These are phyloP conservation scores for Buceros bicornis DNA, from an alignment of 2,797 vertebrate genomes.

Conservation along the genomic window DNA sequence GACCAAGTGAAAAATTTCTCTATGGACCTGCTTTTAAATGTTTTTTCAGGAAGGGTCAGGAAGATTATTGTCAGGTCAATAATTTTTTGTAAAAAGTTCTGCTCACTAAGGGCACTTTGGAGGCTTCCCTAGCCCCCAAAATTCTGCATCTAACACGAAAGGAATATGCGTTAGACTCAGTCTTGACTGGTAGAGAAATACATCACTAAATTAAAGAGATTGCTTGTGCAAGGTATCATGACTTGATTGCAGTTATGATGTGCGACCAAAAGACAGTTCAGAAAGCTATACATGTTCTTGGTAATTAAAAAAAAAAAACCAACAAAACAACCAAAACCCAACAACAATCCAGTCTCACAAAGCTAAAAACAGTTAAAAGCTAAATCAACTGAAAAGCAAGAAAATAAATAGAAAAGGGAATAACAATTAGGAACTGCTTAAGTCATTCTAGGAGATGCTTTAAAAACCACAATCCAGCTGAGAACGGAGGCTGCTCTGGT, in stretches of 20 bases:
- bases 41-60: background rate
- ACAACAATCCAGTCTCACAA: background rate
- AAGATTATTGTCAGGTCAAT: background rate
- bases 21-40: background rate
- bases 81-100: background rate
- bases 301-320: background rate
- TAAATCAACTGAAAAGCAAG: slow-evolving; percentile 11
- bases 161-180: background rate
- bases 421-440: slow-evolving; percentile 39
- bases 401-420: slow-evolving; percentile 35
- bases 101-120: background rate
- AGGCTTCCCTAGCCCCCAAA: background rate
- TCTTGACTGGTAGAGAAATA: background rate
- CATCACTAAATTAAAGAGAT: background rate
- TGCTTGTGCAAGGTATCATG: background rate
- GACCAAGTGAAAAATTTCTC: background rate
- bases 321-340: background rate
- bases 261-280: background rate
- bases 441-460: slow-evolving; percentile 21
- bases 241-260: background rate
- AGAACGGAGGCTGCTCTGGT: background rate
- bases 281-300: background rate
- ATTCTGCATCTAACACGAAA: background rate
- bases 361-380: slow-evolving; percentile 1
- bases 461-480: slow-evolving; percentile 3